Evolutionary conservation across 2,888 invertebrate genomes (phyloP).

Genomic region (Pinctada fucata): DNA sequence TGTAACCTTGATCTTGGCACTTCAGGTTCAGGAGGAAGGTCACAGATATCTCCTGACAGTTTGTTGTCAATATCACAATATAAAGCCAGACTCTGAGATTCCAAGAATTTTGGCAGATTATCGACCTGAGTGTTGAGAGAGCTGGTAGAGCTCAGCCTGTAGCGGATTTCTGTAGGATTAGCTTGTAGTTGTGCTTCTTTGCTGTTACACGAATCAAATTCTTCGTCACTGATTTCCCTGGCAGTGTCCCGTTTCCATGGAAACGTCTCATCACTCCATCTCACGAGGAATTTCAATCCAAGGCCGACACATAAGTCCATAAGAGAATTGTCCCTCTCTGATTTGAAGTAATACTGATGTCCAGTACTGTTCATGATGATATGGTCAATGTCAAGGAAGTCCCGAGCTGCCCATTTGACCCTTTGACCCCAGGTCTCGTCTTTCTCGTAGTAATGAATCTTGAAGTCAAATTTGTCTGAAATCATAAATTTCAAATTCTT

Average conservation of each 20-base stretch:
- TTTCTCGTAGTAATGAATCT: slow-evolving; percentile 55
- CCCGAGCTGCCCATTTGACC: slow-evolving; percentile 57
- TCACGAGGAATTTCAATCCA: slow-evolving; percentile 53
- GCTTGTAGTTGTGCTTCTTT: slow-evolving; percentile 17
- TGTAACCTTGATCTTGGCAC: slow-evolving; percentile 29
- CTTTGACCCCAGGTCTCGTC: slow-evolving; percentile 58
- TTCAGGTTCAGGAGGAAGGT: slow-evolving; percentile 23
- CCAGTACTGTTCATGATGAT: slow-evolving; percentile 58
- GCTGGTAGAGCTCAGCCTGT: slow-evolving; percentile 31
- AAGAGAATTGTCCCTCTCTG: slow-evolving; percentile 47
- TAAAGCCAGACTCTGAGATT: slow-evolving; percentile 50
- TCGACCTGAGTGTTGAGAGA: slow-evolving; percentile 35
- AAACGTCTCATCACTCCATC: slow-evolving; percentile 54
- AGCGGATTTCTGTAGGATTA: slow-evolving; percentile 1
- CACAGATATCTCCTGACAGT: slow-evolving; percentile 33
- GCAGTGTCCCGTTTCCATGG: slow-evolving; percentile 52
- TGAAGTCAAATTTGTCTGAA: slow-evolving; percentile 64
- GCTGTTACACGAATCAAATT: slow-evolving; percentile 21
- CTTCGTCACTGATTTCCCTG: background rate
- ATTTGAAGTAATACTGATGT: slow-evolving; percentile 52
- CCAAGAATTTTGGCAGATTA: slow-evolving; percentile 49
- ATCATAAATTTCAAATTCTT: background rate
- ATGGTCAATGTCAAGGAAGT: slow-evolving; percentile 57
- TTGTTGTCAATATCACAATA: slow-evolving; percentile 53
- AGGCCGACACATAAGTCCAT: slow-evolving; percentile 56